Evolutionary conservation across 1,140 invertebrate species (phyloP), one percentile per base, ranked within the genome.

Genomic region (Chelonus insularis): DNA sequence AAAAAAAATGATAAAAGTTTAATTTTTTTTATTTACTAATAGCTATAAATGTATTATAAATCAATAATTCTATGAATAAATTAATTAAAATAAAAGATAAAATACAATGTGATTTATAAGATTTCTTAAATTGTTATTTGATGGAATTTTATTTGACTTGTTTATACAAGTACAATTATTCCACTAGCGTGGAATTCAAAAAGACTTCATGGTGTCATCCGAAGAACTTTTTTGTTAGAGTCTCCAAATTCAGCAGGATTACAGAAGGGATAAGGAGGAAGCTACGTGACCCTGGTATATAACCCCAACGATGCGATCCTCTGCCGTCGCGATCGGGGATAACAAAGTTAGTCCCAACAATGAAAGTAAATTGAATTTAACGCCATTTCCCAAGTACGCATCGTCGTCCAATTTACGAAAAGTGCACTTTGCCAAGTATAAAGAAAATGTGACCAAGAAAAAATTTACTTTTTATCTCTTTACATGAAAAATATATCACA

Each of bases 321-420:
- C 69, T 29, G 25, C 25, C 25, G 25, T 71, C 62, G 68, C 66
- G 67, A 62, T 65, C 62, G 70, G 71, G 75, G 71, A 79, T 79
- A 79, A 78, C 74, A 36, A 36, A 62, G 73, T 79, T 79, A 76
- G 70, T 45, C 69, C 69, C 69, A 76, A 76, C 77, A 79, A 78
- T 75, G 73, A 76, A 74, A 76, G 74, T 78, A 78, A 61, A 79
- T 79, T 70, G 73, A 78, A 79, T 79, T 79, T 77, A 78, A 74
- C 76, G 66, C 75, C 69, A 74, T 72, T 73, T 76, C 71, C 63
- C 14, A 64, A 69, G 67, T 58, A 62, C 65, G 62, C 64, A 67
- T 62, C 12, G 36, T 9, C 36, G 4, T 12, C 20, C 23, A 16
- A 34, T 32, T 51, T 43, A 11, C 68, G 66, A 68, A 71, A 65